phyloP scores from a whole-genome alignment of 2,888 invertebrate genomes.

The Xylota segnis region DNA sequence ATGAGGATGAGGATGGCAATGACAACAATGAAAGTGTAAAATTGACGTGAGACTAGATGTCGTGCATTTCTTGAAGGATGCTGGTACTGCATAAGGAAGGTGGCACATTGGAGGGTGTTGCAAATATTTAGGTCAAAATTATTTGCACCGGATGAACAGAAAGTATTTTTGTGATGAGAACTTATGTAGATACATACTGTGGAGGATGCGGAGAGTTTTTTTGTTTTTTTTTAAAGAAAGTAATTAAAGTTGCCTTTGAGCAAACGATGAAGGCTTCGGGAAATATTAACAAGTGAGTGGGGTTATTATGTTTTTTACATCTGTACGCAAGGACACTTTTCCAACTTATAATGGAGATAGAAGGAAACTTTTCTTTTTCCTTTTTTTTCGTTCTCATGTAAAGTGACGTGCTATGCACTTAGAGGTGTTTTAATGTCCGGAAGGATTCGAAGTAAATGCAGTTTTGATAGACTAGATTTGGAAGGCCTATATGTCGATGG shows the following conservation, averaged over 20 bases:
- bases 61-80: constrained; percentile 41
- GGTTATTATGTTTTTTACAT: not conserved
- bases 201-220: not conserved
- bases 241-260: not conserved
- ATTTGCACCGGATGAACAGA: constrained; percentile 49
- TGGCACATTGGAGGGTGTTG: constrained; percentile 1
- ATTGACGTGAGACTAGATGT: constrained; percentile 60
- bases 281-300: not conserved
- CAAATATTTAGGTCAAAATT: constrained; percentile 58
- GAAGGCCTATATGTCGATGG: no score
- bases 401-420: no score
- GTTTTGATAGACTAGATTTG: no score
- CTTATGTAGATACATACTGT: constrained; percentile 12
- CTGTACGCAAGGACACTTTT: constrained; percentile 1
- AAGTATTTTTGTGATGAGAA: constrained; percentile 3
- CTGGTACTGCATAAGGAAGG: constrained; percentile 23
- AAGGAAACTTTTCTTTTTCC: no score
- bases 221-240: not conserved
- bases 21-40: constrained; percentile 67
- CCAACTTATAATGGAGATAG: no score
- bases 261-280: not conserved
- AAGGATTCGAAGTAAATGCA: no score
- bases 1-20: constrained; percentile 18
- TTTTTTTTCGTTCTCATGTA: no score
- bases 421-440: no score